Percentiles rank a stretch among this genome's conserved stretches.
These are phyloP conservation scores for Pempheris klunzingeri DNA, from an alignment of 2,797 vertebrate species.

Conservation along the genomic window DNA sequence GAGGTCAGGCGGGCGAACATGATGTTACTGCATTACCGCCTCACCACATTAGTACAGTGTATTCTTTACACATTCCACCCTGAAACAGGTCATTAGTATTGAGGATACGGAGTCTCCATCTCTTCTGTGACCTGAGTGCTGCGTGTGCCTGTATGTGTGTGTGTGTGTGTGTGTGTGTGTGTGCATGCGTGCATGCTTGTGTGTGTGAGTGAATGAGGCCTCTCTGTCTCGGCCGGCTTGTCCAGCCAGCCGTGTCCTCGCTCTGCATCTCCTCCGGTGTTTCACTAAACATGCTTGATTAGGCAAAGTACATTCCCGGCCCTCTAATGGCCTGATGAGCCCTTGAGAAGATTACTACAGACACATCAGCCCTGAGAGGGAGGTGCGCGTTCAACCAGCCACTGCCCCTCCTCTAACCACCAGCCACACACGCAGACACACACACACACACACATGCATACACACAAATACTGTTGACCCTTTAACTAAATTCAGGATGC, in stretches of 20 bases:
- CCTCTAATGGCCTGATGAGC: conserved; percentile 80
- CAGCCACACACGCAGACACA: conserved; percentile 39
- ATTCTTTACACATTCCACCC: conserved; percentile 76
- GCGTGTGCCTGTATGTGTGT: conserved; percentile 28
- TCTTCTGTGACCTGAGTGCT: conserved; percentile 52
- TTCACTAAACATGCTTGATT: conserved; percentile 85
- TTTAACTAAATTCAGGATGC: conserved; percentile 63
- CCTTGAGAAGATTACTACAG: conserved; percentile 78
- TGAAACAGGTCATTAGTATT: conserved; percentile 78
- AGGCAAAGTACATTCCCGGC: conserved; percentile 81
- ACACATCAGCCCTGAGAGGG: conserved; percentile 71
- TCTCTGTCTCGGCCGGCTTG: conserved; percentile 54
- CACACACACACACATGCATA: conserved; percentile 5
- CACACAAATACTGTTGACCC: conserved; percentile 25
- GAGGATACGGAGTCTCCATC: conserved; percentile 57
- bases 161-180: conserved; percentile 25
- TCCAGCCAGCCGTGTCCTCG: conserved; percentile 68
- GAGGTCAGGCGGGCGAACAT: conserved; percentile 66
- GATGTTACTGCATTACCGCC: conserved; percentile 67
- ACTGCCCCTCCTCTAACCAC: conserved; percentile 58
- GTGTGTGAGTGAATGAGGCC: conserved; percentile 52
- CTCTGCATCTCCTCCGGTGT: conserved; percentile 74
- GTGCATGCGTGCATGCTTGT: conserved; percentile 24
- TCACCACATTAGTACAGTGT: conserved; percentile 61
- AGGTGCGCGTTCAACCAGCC: conserved; percentile 55